Percentiles rank a stretch among this genome's conserved stretches.
Evolutionary conservation across 2,113 vertebrate species (phyloP).

Genomic region (Conger conger): DNA sequence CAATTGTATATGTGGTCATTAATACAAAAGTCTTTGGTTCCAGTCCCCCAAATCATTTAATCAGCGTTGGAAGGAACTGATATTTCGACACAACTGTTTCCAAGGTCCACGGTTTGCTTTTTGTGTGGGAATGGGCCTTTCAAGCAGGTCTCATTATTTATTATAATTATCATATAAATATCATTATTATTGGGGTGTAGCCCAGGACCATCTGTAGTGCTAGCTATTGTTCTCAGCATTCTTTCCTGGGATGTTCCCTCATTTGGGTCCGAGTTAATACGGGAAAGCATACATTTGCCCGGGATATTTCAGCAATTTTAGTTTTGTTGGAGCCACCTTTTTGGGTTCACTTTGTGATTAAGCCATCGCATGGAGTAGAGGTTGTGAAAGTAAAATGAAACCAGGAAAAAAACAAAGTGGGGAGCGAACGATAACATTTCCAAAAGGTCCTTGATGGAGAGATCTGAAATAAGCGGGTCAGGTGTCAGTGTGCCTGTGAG

Average conservation of each 20-base stretch:
- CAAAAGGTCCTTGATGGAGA: neutral
- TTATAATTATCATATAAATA: too few relatives aligned
- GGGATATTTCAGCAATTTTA: neutral
- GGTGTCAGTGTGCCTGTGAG: constrained; percentile 22
- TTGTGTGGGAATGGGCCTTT: too few relatives aligned
- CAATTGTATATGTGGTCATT: neutral
- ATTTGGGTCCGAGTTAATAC: too few relatives aligned
- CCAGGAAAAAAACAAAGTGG: neutral
- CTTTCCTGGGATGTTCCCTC: too few relatives aligned
- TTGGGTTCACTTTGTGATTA: neutral
- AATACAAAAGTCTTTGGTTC: neutral
- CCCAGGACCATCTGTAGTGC: too few relatives aligned
- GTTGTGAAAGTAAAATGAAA: neutral
- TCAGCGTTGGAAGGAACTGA: too few relatives aligned
- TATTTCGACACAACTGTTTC: too few relatives aligned
- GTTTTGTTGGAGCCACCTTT: neutral
- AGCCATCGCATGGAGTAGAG: neutral
- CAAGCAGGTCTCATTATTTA: too few relatives aligned
- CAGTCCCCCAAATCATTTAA: too few relatives aligned
- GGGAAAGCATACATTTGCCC: neutral
- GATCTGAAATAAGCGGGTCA: neutral
- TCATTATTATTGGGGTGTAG: too few relatives aligned
- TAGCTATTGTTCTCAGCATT: too few relatives aligned
- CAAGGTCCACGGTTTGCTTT: too few relatives aligned
- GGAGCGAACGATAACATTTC: neutral